These are phyloP conservation scores for Panulirus ornatus DNA, from an alignment of 1,140 invertebrate genomes.

Conservation along the genomic window DNA sequence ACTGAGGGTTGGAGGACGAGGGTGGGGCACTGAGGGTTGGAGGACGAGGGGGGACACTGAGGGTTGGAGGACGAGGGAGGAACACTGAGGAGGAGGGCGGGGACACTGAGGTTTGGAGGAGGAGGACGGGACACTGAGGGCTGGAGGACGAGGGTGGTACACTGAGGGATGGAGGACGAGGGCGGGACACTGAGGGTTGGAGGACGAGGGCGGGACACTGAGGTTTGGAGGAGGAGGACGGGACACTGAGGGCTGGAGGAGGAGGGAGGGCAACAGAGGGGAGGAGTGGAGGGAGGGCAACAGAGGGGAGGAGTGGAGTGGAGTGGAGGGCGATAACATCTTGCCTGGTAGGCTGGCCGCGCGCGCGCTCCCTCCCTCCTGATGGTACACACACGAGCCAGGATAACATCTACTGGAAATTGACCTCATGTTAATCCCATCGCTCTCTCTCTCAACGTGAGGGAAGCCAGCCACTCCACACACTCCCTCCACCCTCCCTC, in stretches of 20 bases:
- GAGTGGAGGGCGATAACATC: no score
- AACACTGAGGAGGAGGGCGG: background rate
- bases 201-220: no score
- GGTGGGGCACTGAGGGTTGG: background rate
- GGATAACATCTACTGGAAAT: no score
- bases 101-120: background rate
- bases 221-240: background rate
- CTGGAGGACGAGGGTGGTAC: background rate
- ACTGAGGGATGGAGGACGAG: no score
- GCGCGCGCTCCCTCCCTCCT: no score
- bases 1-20: background rate
- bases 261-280: background rate
- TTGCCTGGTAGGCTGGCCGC: no score
- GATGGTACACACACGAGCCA: no score
- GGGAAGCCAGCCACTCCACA: no score
- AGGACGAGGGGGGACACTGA: background rate
- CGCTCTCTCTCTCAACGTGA: no score
- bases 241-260: conserved; percentile 13
- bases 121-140: background rate
- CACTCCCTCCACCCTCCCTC: no score
- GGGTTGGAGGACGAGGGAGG: background rate
- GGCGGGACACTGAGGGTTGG: no score
- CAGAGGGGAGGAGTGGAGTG: background rate
- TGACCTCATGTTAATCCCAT: no score
- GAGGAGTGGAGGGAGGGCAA: background rate